phyloP scores from a whole-genome alignment of 2,888 invertebrate genomes.

The Arctia plantaginis region DNA sequence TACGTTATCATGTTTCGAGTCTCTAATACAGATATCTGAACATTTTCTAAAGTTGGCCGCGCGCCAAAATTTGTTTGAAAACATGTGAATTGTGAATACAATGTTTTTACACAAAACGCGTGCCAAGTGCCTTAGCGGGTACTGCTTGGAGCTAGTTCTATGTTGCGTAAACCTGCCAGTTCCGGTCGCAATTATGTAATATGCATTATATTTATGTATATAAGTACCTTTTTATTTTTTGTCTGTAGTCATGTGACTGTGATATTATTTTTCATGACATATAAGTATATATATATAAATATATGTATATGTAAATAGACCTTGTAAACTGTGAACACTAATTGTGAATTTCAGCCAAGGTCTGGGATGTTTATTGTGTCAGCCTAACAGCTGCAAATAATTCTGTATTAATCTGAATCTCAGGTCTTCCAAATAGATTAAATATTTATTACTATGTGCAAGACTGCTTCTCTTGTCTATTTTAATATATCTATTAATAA shows the following conservation, averaged over 20 bases:
- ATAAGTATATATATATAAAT: slow-evolving; percentile 37
- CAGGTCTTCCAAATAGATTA: not conserved
- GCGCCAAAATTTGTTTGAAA: slow-evolving; percentile 79
- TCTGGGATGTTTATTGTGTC: slow-evolving; percentile 76
- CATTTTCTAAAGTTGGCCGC: slow-evolving; percentile 66
- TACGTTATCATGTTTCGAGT: slow-evolving; percentile 48
- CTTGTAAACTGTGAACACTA: slow-evolving; percentile 60
- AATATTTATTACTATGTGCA: not conserved
- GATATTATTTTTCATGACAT: slow-evolving; percentile 8
- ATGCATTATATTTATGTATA: slow-evolving; percentile 41
- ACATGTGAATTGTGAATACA: slow-evolving; percentile 68
- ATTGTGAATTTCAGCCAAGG: slow-evolving; percentile 84
- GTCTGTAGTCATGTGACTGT: slow-evolving; percentile 40
- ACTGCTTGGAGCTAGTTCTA: slow-evolving; percentile 46
- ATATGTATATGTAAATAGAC: slow-evolving; percentile 59
- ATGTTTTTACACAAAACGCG: slow-evolving; percentile 68
- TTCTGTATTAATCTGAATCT: slow-evolving; percentile 19
- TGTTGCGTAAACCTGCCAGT: slow-evolving; percentile 65
- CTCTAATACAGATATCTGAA: slow-evolving; percentile 56
- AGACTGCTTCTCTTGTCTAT: not conserved
- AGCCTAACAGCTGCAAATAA: slow-evolving; percentile 43
- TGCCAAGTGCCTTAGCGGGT: slow-evolving; percentile 67
- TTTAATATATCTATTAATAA: not conserved
- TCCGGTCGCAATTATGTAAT: slow-evolving; percentile 68
- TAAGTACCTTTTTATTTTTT: slow-evolving; percentile 12